Evolutionary conservation across 1,140 invertebrate species (phyloP), one percentile per base, ranked within the genome.

Genomic region (Mycetomoellerius zeteki): DNA sequence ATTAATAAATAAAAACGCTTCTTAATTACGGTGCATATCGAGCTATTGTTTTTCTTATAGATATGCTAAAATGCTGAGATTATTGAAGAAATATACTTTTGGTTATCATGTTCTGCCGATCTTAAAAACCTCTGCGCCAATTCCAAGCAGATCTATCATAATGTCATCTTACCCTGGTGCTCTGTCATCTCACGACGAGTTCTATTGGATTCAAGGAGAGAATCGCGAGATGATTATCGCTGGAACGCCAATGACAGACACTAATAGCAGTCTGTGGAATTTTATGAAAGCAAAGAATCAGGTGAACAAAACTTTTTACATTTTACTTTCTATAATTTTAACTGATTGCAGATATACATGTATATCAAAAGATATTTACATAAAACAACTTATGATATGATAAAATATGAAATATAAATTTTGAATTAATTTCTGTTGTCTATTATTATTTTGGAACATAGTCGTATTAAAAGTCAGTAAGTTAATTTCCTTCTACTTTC

Each of bases 41-140:
- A 58, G 1, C 27, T 37, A 37, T 37, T 37, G 33, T 75, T 73
- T 69, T 33, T 86, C 92, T 93, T 92, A 4, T 86, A 97, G 97
- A 78, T 99, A 98, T 92, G 96, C 96, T 30, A 97, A 97, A 89
- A 99, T 99, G 98, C 95, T 99, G 69, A 96, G 98, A 88, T 97
- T 99, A 21, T 95, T 99, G 91, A 99, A 99, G 94, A 97, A 97
- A 85, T 99, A 99, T 95, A 97, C 97, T 90, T 97, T 99, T 78
- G 96, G 96, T 86, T 98, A 97, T 92, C 97, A 97, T 87, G 92
- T 96, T 37, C 96, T 96, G 52, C 95, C 96, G 0, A 67, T 60
- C 2, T 54, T 47, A 60, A 91, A 84, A 88, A 67, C 75, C 50
- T 95, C 96, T 54, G 91, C 95, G 10, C 91, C 95, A 2, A 96